A percentile compares a stretch with the other conserved stretches of the same genome.
Conservation (phyloP, 2,797 vertebrate genomes). For the Mus spretus region DNA sequence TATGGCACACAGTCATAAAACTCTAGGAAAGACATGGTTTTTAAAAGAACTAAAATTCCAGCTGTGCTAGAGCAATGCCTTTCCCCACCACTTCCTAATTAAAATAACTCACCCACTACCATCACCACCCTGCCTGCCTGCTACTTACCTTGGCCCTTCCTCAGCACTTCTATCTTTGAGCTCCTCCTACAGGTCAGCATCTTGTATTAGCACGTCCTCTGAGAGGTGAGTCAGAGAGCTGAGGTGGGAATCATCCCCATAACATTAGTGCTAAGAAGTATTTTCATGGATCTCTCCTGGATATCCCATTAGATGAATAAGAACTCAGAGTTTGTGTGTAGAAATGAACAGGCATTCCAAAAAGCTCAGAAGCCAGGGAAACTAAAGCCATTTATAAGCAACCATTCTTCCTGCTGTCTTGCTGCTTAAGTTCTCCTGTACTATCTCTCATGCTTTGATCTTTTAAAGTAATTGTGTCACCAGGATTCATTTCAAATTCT, state of each 20-base stretch:
- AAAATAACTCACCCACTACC: neutral
- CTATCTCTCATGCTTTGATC: neutral
- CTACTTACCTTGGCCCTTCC: too few relatives aligned
- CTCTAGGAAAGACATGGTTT: neutral
- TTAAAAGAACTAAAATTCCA: slow-evolving; percentile 4
- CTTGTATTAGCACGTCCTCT: too few relatives aligned
- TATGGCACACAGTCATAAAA: neutral
- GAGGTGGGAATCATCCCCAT: fast-evolving
- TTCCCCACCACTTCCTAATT: neutral
- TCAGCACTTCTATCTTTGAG: too few relatives aligned
- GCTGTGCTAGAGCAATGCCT: neutral
- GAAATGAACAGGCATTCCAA: neutral
- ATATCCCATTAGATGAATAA: neutral
- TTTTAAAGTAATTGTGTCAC: neutral
- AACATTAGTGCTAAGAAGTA: neutral
- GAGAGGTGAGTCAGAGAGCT: too few relatives aligned
- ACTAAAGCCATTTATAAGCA: neutral
- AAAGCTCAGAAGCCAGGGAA: slow-evolving; percentile 5
- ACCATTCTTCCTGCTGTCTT: neutral
- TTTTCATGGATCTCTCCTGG: neutral
- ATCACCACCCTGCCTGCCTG: neutral
- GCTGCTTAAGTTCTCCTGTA: neutral
- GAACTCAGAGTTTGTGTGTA: neutral
- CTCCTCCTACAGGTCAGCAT: too few relatives aligned
- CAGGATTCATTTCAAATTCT: neutral